Base-by-base conservation (phyloP, 2,888 invertebrate genomes). In the Pheosia tremula region DNA sequence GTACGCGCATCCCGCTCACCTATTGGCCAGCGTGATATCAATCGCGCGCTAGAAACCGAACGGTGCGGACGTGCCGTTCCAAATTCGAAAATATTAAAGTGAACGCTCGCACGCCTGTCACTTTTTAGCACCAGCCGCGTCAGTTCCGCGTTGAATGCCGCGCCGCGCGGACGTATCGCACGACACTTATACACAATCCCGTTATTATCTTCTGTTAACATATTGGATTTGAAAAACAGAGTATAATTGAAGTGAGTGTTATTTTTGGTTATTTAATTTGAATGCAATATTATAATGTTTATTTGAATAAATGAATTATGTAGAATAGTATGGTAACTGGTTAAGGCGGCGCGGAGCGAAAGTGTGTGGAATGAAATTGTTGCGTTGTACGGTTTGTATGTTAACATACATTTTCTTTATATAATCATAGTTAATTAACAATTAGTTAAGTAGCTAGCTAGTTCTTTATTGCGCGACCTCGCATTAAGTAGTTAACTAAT, bases 11-110 rank as follows among this genome's bases (percentile, higher is more conserved):
- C 68, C 70, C 64, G 66, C 66, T 74, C 68, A 60, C 64, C 60
- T 67, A 74, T 74, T 64, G 69, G 64, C 62, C 58, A 61, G 56
- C 63, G 57, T 73, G 69, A 66, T 66, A 78, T 80, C 83, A 85
- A 84, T 85, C 71, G 73, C 66, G 70, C 71, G 71, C 71, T 63
- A 49, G 65, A 64, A 73, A 64, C 75, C 75, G 78, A 68, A 59
- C 55, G 53, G 67, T 64, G 75, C 69, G 79, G 79, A 76, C 80
- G 82, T 69, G 74, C 77, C 68, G 61, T 68, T 66, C 47, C 53
- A 61, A 60, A 61, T 67, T 58, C 60, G 60, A 66, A 67, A 63
- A 65, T 66, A 68, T 81, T 82, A 79, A 80, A 71, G 81, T 81
- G 81, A 64, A 63, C 60, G 61, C 71, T 60, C 69, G 78, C 77